A percentile compares a stretch with the other conserved stretches of the same genome.
phyloP scores from a whole-genome alignment of 2,797 vertebrate species.

The Malurus leucopterus region DNA sequence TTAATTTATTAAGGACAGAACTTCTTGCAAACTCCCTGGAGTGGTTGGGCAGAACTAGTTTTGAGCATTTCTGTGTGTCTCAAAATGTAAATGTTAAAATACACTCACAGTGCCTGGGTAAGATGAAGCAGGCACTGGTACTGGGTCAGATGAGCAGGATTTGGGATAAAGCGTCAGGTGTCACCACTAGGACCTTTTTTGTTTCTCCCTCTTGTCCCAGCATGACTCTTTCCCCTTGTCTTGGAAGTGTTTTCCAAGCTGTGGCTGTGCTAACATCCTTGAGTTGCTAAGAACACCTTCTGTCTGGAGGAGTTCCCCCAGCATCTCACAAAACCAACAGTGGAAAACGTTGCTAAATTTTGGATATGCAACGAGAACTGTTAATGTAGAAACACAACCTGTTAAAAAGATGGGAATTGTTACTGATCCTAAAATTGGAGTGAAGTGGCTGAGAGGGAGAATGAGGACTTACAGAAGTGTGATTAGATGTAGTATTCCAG shows the following conservation, averaged over 20 bases:
- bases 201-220: constrained; percentile 18
- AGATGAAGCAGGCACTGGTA: background rate
- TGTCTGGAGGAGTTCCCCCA: background rate
- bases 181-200: background rate
- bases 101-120: background rate
- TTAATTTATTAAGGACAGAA: background rate
- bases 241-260: background rate
- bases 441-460: background rate
- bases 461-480: background rate
- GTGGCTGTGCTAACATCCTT: background rate
- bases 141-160: background rate
- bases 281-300: background rate
- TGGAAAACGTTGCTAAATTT: background rate
- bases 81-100: background rate
- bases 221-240: background rate
- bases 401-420: background rate
- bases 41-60: background rate
- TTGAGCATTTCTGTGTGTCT: background rate
- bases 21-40: background rate
- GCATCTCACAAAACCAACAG: rapidly evolving
- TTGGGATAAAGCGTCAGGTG: background rate
- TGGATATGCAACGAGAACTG: background rate
- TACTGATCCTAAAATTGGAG: background rate
- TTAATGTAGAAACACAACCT: background rate
- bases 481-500: background rate